phyloP scores from a whole-genome alignment of 1,140 invertebrate genomes.

The Orius laevigatus region DNA sequence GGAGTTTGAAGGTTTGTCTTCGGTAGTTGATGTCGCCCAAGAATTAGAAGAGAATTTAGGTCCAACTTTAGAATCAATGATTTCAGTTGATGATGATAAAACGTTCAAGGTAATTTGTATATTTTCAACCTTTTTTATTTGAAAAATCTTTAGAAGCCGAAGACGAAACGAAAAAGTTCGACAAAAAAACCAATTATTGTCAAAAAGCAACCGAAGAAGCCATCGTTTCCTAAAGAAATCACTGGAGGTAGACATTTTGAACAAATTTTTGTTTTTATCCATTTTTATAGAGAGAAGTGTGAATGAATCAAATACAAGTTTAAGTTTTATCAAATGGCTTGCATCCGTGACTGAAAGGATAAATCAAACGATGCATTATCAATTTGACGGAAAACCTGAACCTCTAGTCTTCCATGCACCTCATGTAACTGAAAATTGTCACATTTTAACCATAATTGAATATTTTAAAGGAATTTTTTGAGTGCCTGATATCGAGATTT shows the following conservation, averaged over 20 bases:
- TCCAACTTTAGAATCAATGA: constrained; percentile 10
- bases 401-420: constrained; percentile 55
- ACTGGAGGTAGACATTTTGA: too few relatives aligned
- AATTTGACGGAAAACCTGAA: constrained; percentile 52
- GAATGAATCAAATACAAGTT: constrained; percentile 21
- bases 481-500: constrained; percentile 51
- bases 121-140: not conserved
- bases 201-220: too few relatives aligned
- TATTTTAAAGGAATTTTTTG: constrained; percentile 43
- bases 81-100: not conserved
- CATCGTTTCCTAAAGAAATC: too few relatives aligned
- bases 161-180: not conserved
- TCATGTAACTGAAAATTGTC: constrained; percentile 26
- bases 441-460: not conserved
- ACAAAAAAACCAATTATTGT: too few relatives aligned
- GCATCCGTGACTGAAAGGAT: constrained; percentile 58
- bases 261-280: too few relatives aligned
- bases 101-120: not conserved
- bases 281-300: not conserved
- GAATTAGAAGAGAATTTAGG: constrained; percentile 1
- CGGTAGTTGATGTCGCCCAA: constrained; percentile 6
- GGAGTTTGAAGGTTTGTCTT: constrained; percentile 6
- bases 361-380: constrained; percentile 64
- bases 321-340: constrained; percentile 52
- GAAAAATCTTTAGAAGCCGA: not conserved